Percentiles rank a stretch among this genome's conserved stretches.
These are phyloP conservation scores for Venusia cambrica DNA, from an alignment of 2,888 invertebrate species.

Conservation along the genomic window DNA sequence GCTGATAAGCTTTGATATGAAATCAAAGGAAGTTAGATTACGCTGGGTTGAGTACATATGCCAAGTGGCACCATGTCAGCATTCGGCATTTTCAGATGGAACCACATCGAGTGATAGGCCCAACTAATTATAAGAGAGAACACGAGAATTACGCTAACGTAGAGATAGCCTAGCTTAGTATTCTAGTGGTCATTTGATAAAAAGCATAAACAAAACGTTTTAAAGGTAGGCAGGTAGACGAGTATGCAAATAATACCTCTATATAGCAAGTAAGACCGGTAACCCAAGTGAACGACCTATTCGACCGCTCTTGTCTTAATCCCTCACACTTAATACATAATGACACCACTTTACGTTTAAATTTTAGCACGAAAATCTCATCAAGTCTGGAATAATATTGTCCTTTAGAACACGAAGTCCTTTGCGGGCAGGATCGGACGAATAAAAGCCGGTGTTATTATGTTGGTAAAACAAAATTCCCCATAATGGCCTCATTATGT, in stretches of 20 bases:
- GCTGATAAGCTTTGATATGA: no score
- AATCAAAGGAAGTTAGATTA: no score
- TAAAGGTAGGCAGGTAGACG: neutral
- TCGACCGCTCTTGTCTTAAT: slow-evolving; percentile 67
- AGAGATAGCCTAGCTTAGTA: no score
- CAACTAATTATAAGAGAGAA: no score
- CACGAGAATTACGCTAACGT: no score
- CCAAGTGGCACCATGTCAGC: no score
- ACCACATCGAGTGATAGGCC: no score
- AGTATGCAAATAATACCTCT: slow-evolving; percentile 1
- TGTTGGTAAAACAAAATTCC: slow-evolving; percentile 81
- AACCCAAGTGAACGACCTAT: slow-evolving; percentile 47
- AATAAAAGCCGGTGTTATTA: slow-evolving; percentile 79
- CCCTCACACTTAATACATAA: slow-evolving; percentile 69
- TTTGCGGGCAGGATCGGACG: slow-evolving; percentile 64
- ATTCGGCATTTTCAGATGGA: no score
- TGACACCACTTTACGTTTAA: slow-evolving; percentile 71
- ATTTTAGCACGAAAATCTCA: slow-evolving; percentile 80
- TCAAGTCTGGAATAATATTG: slow-evolving; percentile 73
- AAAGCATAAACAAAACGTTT: neutral
- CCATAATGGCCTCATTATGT: slow-evolving; percentile 80
- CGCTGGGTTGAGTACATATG: no score
- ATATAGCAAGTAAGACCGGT: slow-evolving; percentile 15
- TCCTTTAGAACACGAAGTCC: slow-evolving; percentile 75
- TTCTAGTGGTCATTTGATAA: neutral